Evolutionary conservation across 2,888 invertebrate species (phyloP), one percentile per base, ranked within the genome.

Genomic region (Oithona nana): DNA sequence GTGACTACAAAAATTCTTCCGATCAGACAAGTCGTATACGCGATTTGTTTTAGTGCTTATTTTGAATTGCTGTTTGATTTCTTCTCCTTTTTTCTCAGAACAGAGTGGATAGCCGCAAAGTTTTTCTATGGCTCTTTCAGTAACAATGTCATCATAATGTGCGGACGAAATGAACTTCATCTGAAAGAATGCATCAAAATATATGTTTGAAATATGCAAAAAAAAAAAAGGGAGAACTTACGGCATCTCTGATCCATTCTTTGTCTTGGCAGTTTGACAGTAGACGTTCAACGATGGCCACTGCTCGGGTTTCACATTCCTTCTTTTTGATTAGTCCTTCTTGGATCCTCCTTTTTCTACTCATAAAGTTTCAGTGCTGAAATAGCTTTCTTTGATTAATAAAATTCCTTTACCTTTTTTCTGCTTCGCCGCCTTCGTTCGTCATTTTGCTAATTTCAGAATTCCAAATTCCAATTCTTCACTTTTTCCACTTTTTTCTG

Each of bases 81-180:
- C 20, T 28, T 54, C 28, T 16, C 24, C 26, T 6, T 55, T 16
- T 3, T 26, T 13, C 4, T 3, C 2, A 1, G 26, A 22, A 31
- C 61, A 61, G 16, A 54, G 29, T 3, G 61, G 61, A 61, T 61
- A 61, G 2, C 61, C 61, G 29, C 61, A 61, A 11, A 55, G 16
- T 22, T 54, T 52, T 4, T 55, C 16, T 13, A 52, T 20, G 31
- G 24, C 22, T 49, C 61, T 28, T 22, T 61, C 61, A 16, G 28
- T 31, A 3, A 52, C 29, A 13, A 61, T 28, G 28, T 61, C 61
- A 11, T 54, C 29, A 26, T 61, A 61, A 11, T 54, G 31, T 16
- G n/a, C 28, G 16, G 20, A 16, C 2, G n/a, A 22, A 20, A 57
- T 31, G 3, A 28, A 13, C 2, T 26, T 24, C 20, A 20, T 24